A percentile compares a stretch with the other conserved stretches of the same genome.
Evolutionary conservation across 2,888 invertebrate genomes (phyloP).

Genomic region (Caenorhabditis japonica): DNA sequence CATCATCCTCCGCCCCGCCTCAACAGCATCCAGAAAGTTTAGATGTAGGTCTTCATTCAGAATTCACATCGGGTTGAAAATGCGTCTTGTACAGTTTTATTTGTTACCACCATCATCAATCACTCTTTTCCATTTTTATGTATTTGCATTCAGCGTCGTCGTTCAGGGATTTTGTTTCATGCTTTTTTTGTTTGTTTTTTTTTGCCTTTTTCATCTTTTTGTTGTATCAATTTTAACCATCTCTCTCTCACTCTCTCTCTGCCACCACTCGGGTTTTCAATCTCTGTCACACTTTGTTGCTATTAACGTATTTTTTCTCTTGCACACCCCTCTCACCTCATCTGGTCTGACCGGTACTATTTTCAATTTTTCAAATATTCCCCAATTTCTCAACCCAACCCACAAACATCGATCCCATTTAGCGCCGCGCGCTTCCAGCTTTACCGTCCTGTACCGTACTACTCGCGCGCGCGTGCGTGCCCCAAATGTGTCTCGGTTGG

Average conservation of each 20-base stretch:
- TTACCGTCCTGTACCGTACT: too few relatives aligned
- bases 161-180: slow-evolving; percentile 48
- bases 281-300: slow-evolving; percentile 14
- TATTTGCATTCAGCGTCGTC: slow-evolving; percentile 16
- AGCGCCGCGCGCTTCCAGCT: too few relatives aligned
- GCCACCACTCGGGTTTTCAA: background rate
- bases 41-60: too few relatives aligned
- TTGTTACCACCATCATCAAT: slow-evolving; percentile 1
- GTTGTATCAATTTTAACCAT: slow-evolving; percentile 32
- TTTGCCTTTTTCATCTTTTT: slow-evolving; percentile 1
- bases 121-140: slow-evolving; percentile 2
- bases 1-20: too few relatives aligned
- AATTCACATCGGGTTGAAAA: too few relatives aligned
- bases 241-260: slow-evolving; percentile 20
- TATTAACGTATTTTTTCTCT: slow-evolving; percentile 16
- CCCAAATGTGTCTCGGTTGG: too few relatives aligned
- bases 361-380: slow-evolving; percentile 25
- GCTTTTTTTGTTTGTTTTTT: too few relatives aligned
- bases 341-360: slow-evolving; percentile 29
- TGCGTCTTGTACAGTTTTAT: too few relatives aligned
- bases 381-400: slow-evolving; percentile 3
- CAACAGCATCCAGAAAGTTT: too few relatives aligned
- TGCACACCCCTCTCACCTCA: background rate
- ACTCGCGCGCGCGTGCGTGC: too few relatives aligned
- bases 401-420: too few relatives aligned